A percentile compares a stretch with the other conserved stretches of the same genome.
phyloP scores from a whole-genome alignment of 30 jellyfish, hydroid and myxozoan species.

The Hydractinia symbiolongicarpus region DNA sequence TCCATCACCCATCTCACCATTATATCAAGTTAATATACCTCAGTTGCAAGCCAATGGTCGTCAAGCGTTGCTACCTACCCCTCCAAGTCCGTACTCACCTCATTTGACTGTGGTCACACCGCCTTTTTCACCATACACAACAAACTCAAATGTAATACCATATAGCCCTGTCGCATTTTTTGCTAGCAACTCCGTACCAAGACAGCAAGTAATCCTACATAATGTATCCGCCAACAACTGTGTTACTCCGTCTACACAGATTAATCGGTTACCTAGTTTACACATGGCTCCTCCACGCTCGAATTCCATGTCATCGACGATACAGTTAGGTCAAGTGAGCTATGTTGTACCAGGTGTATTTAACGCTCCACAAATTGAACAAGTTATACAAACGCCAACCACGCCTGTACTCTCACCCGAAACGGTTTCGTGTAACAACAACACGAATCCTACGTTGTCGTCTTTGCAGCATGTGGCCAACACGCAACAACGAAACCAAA shows the following conservation, averaged over 20 bases:
- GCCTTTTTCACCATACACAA: constrained; percentile 19
- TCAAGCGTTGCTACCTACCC: constrained; percentile 34
- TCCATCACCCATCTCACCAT: constrained; percentile 10
- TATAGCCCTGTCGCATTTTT: constrained; percentile 17
- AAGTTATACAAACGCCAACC: background rate
- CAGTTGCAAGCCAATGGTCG: constrained; percentile 15
- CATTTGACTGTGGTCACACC: constrained; percentile 14
- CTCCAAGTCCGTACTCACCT: constrained; percentile 26
- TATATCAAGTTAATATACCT: constrained; percentile 7
- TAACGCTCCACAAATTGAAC: background rate
- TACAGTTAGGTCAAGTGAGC: background rate
- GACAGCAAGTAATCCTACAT: constrained; percentile 13
- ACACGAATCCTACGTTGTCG: background rate
- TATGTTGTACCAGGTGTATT: constrained; percentile 6
- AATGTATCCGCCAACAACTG: background rate
- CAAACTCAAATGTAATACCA: constrained; percentile 12
- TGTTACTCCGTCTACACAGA: background rate
- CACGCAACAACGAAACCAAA: too few relatives aligned
- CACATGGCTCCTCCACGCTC: background rate
- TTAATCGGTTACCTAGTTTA: background rate
- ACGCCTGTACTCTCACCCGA: background rate
- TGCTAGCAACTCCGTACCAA: constrained; percentile 1
- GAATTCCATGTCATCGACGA: background rate
- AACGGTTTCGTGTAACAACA: background rate
- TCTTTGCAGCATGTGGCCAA: too few relatives aligned